These are phyloP conservation scores for Polydesmus complanatus DNA, from an alignment of 2,888 invertebrate species.

Conservation along the genomic window DNA sequence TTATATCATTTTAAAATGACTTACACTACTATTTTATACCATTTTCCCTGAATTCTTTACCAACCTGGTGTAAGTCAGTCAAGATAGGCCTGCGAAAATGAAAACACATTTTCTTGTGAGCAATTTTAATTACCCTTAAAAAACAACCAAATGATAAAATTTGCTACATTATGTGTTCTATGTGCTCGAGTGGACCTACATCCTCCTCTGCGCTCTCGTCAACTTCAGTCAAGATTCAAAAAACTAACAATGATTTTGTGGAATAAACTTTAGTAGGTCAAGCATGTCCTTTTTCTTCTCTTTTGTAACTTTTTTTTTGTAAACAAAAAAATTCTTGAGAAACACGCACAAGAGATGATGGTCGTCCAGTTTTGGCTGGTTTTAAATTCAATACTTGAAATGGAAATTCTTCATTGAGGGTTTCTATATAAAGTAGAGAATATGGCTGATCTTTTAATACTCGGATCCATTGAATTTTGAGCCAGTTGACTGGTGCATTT, in stretches of 20 bases:
- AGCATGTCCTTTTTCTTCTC: not conserved
- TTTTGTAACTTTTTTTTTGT: not conserved
- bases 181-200: no score
- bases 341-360: not conserved
- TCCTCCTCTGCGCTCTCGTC: no score
- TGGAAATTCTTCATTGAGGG: not conserved
- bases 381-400: not conserved
- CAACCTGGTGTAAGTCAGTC: no score
- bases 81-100: no score
- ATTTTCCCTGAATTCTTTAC: no score
- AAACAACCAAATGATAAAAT: no score
- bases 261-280: not conserved
- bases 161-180: no score
- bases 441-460: not conserved
- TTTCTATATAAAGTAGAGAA: not conserved
- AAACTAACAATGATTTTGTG: not conserved
- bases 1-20: no score
- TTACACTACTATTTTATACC: no score
- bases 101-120: no score
- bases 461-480: conserved; percentile 5
- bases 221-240: not conserved
- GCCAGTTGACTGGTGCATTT: not conserved
- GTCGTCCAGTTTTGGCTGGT: not conserved
- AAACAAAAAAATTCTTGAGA: not conserved
- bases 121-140: no score